phyloP scores from a whole-genome alignment of 2,797 vertebrate genomes.

The Podarcis lilfordi region DNA sequence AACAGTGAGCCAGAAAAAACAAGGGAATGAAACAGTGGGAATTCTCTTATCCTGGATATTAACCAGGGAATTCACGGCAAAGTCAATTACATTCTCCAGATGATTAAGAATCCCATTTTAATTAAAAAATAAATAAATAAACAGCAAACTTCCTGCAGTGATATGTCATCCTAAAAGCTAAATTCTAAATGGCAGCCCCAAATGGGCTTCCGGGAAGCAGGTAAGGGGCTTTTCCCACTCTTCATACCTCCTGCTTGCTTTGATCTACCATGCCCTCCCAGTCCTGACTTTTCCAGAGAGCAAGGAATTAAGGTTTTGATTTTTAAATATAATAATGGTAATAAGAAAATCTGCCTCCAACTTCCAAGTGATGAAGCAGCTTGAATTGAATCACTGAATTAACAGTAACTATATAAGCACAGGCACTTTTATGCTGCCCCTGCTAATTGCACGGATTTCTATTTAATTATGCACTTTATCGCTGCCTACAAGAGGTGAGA shows the following conservation, averaged over 20 bases:
- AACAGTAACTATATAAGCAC: constrained; percentile 12
- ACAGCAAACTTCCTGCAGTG: background rate
- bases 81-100: background rate
- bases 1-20: background rate
- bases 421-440: background rate
- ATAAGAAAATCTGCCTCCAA: background rate
- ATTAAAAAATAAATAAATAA: background rate
- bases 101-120: background rate
- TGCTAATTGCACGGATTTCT: constrained; percentile 42
- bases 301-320: constrained; percentile 12
- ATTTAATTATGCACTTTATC: constrained; percentile 40
- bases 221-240: background rate
- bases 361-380: background rate
- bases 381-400: background rate
- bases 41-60: background rate
- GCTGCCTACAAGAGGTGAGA: constrained; percentile 15
- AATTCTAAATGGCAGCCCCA: background rate
- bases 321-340: background rate
- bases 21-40: background rate
- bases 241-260: too few relatives aligned
- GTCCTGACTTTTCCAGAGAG: background rate
- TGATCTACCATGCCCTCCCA: background rate
- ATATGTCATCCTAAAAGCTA: background rate
- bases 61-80: background rate
- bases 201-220: background rate